Conservation (phyloP, 2,113 vertebrate genomes). For the Brachyistius frenatus region DNA sequence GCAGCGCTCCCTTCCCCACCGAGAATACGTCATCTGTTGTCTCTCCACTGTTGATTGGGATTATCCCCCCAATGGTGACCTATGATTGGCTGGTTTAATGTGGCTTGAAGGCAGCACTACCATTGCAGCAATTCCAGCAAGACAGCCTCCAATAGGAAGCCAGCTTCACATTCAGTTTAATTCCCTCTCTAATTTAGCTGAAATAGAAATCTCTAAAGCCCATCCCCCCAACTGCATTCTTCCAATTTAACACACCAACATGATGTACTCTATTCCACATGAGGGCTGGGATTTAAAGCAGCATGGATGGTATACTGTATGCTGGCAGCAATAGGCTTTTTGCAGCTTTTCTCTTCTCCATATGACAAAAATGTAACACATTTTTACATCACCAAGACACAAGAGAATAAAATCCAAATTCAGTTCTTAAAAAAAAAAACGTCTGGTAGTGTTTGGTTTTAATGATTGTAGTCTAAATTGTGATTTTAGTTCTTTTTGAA, state of each 20-base stretch:
- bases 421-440: not conserved
- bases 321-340: not conserved
- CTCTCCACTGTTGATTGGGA: conserved; percentile 64
- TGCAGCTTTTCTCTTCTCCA: not conserved
- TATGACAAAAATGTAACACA: not conserved
- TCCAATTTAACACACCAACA: conserved; percentile 35
- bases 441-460: no score
- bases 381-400: not conserved
- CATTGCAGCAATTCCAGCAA: conserved; percentile 48
- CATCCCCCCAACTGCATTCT: conserved; percentile 34
- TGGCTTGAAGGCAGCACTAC: conserved; percentile 58
- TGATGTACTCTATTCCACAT: conserved; percentile 9
- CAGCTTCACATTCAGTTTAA: conserved; percentile 50
- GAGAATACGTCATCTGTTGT: conserved; percentile 57
- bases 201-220: conserved; percentile 42
- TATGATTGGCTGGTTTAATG: conserved; percentile 58
- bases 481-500: no score
- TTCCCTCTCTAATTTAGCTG: conserved; percentile 56
- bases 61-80: conserved; percentile 48
- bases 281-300: conserved; percentile 10
- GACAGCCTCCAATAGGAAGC: conserved; percentile 40
- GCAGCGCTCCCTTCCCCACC: conserved; percentile 17
- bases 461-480: no score
- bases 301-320: not conserved
- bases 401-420: not conserved